Conservation (phyloP, 35 echinoderm and acorn worm genomes). For the Diadema setosum region DNA sequence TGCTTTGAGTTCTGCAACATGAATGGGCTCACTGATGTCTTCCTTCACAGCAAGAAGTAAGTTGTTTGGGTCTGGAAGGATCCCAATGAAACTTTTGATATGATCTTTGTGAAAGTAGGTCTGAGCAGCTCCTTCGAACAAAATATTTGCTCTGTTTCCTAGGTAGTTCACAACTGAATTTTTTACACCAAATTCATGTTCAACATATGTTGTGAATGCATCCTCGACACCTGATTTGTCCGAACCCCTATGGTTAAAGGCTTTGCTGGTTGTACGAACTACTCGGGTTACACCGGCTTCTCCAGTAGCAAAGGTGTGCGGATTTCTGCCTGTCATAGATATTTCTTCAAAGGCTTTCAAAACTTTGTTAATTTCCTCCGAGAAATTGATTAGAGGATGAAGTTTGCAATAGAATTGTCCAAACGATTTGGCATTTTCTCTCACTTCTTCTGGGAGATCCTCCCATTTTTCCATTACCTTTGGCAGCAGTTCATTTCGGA, state of each 20-base stretch:
- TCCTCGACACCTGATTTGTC: constrained; percentile 46
- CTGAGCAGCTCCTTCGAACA: constrained; percentile 43
- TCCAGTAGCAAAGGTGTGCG: constrained; percentile 15
- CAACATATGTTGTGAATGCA: constrained; percentile 2
- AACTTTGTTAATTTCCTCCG: constrained; percentile 36
- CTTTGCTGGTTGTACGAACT: constrained; percentile 41
- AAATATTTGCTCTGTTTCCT: constrained; percentile 50
- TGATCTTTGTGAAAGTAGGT: constrained; percentile 37
- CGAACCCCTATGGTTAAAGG: constrained; percentile 40
- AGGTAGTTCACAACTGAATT: constrained; percentile 15
- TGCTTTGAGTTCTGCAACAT: constrained; percentile 14
- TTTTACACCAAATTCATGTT: background rate
- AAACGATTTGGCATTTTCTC: background rate
- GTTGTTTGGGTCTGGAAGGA: constrained; percentile 14
- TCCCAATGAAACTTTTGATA: constrained; percentile 10
- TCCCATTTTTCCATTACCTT: constrained; percentile 22
- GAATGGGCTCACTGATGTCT: constrained; percentile 17
- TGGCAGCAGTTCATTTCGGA: constrained; percentile 9
- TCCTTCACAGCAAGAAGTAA: constrained; percentile 32
- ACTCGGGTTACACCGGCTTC: constrained; percentile 41
- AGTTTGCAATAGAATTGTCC: constrained; percentile 66
- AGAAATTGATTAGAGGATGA: constrained; percentile 58
- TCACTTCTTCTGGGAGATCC: background rate
- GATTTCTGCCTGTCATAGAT: background rate
- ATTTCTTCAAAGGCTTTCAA: constrained; percentile 51